Conservation (phyloP, 92 coral and sea anemone species). For the Actinostola sp. region DNA sequence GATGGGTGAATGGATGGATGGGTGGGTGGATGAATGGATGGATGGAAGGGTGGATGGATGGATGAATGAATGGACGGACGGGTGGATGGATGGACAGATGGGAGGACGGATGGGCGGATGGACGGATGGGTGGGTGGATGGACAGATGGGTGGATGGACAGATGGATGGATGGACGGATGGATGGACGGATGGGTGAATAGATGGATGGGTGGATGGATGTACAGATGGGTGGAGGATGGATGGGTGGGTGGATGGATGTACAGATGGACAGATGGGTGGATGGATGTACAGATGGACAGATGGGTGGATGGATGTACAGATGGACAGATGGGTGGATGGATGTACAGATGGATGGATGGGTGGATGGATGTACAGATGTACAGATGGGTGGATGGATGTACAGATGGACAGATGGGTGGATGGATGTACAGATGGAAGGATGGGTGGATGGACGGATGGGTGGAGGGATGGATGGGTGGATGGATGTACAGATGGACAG, state of each 20-base stretch:
- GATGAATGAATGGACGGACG: no score
- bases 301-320: not conserved
- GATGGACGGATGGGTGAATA: no score
- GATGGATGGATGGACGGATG: no score
- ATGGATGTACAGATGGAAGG: not conserved
- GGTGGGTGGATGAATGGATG: no score
- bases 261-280: not conserved
- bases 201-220: no score
- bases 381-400: no score
- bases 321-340: no score
- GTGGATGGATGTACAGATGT: conserved; percentile 2
- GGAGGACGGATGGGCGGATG: no score
- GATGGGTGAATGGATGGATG: not conserved
- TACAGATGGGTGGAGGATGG: conserved; percentile 1
- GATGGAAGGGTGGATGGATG: no score
- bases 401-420: not conserved
- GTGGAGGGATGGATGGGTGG: not conserved
- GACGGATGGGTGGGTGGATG: no score
- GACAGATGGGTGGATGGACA: no score
- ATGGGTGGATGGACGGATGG: not conserved
- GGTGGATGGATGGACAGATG: no score
- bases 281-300: not conserved
- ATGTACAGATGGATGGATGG: not conserved
- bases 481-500: not conserved
- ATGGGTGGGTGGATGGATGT: not conserved